Percentiles rank a stretch among this genome's conserved stretches.
Conservation (phyloP, 2,113 vertebrate species). For the Leucopsar rothschildi region DNA sequence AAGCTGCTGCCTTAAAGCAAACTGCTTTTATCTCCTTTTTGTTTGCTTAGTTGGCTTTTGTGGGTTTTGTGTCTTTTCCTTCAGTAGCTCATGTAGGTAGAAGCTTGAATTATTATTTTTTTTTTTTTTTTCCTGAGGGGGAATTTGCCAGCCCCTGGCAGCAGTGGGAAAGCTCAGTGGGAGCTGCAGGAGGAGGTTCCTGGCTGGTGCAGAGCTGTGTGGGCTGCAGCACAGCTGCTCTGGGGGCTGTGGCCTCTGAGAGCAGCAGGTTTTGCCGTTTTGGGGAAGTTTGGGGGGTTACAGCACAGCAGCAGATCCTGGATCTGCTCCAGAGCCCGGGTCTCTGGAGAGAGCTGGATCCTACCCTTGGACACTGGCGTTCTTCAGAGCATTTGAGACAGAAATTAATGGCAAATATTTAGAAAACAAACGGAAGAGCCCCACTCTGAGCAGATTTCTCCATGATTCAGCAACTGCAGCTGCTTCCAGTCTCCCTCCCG, state of each 20-base stretch:
- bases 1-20: conserved; percentile 60
- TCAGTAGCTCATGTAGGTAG: conserved; percentile 1
- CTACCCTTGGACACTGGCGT: rapidly evolving
- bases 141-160: background rate
- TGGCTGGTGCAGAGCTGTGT: rapidly evolving
- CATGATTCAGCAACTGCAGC: background rate
- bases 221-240: background rate
- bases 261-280: rapidly evolving
- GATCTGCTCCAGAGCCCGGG: no score
- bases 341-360: background rate
- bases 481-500: background rate
- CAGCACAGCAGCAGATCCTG: background rate
- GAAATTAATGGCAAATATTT: background rate
- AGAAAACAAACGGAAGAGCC: background rate
- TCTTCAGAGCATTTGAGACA: background rate
- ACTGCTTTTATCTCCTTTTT: conserved; percentile 59
- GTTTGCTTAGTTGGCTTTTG: conserved; percentile 63
- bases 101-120: background rate
- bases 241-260: rapidly evolving
- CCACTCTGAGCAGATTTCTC: background rate
- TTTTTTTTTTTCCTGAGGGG: background rate
- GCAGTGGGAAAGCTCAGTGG: background rate
- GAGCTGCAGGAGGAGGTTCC: background rate
- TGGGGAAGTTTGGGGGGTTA: rapidly evolving
- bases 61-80: conserved; percentile 22